Conservation (phyloP, 2,888 invertebrate species). For the Cryptus viduatorius region DNA sequence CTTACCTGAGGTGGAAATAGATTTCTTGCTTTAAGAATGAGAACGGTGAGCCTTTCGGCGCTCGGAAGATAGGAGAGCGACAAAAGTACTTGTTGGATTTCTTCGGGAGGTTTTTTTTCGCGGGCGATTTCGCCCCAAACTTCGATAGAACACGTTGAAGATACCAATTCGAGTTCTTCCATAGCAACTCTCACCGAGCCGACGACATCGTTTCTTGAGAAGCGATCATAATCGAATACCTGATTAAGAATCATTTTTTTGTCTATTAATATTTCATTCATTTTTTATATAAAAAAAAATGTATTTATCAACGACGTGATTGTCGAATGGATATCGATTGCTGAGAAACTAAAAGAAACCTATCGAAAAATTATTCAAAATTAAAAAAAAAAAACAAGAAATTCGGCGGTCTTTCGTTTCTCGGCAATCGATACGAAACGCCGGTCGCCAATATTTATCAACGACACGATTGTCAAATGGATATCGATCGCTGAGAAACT, state of each 20-base stretch:
- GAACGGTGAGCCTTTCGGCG: constrained; percentile 94
- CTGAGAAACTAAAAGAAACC: too few species aligned
- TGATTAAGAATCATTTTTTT: constrained; percentile 70
- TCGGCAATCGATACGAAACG: too few species aligned
- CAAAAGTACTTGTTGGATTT: constrained; percentile 92
- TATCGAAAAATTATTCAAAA: too few species aligned
- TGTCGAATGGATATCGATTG: too few species aligned
- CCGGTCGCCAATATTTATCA: neutral
- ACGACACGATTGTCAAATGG: neutral
- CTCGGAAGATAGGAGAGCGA: constrained; percentile 95
- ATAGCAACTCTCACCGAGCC: constrained; percentile 93
- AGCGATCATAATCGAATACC: constrained; percentile 89
- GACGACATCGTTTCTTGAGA: constrained; percentile 94
- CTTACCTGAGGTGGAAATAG: constrained; percentile 89
- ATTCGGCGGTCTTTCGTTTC: too few species aligned
- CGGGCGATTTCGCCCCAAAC: constrained; percentile 95
- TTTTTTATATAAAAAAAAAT: neutral
- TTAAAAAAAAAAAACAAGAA: too few species aligned
- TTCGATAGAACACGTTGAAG: constrained; percentile 91
- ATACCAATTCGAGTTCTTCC: constrained; percentile 92
- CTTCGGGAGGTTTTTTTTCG: constrained; percentile 93
- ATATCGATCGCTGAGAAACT: neutral
- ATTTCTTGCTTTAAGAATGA: constrained; percentile 94
- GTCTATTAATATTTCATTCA: neutral
- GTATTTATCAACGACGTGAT: neutral